Conservation (phyloP, 2,113 vertebrate species). For the Mus pahari region DNA sequence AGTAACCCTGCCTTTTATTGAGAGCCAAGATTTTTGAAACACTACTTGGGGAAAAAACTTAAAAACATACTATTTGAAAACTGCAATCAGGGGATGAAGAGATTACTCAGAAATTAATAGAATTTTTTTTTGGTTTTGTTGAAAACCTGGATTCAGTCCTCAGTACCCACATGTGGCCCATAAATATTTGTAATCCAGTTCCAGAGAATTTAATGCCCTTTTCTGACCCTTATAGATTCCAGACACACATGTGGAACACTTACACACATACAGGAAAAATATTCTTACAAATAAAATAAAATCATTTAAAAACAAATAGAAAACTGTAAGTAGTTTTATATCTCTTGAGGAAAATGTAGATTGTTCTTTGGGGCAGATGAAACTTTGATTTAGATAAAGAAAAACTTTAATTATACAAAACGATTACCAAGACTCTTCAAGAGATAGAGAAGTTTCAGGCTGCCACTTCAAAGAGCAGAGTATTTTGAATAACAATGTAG, state of each 20-base stretch:
- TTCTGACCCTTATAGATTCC: neutral
- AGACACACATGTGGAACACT: neutral
- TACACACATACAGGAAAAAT: neutral
- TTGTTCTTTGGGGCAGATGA: conserved; percentile 12
- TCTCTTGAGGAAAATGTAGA: neutral
- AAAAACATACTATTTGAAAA: conserved; percentile 21
- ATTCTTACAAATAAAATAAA: neutral
- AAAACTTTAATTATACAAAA: conserved; percentile 6
- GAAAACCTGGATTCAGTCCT: neutral
- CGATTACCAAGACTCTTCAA: neutral
- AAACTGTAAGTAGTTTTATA: neutral
- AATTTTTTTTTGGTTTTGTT: neutral
- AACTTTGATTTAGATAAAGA: neutral
- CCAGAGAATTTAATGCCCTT: no score
- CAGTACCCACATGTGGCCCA: neutral
- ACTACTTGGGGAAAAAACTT: neutral
- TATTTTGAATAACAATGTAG: neutral
- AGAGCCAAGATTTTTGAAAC: conserved; percentile 33
- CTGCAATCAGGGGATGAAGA: neutral
- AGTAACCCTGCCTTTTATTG: neutral
- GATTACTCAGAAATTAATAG: neutral
- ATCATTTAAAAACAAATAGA: neutral
- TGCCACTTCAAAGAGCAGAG: neutral
- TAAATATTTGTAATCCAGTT: neutral
- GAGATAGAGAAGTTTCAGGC: neutral